Evolutionary conservation across 1,140 invertebrate species (phyloP).

Genomic region (Meloidogyne chitwoodi): DNA sequence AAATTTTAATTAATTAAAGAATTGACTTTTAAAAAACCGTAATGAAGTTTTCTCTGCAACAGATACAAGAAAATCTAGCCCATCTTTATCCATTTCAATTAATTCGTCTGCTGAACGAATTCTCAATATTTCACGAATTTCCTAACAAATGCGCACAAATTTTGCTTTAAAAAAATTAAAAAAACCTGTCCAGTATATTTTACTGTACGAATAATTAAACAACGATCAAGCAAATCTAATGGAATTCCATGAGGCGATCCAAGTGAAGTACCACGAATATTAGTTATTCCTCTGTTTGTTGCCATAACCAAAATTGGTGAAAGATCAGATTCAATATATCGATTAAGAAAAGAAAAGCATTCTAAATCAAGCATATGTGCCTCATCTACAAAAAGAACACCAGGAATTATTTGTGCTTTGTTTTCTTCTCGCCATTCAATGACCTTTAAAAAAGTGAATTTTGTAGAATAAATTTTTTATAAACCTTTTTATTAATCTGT

Average conservation of each 20-base stretch:
- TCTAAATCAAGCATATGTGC: constrained; percentile 98
- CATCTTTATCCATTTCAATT: constrained; percentile 87
- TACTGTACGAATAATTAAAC: constrained; percentile 81
- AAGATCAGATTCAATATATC: constrained; percentile 92
- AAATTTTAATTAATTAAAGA: no score
- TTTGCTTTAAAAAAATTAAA: not conserved
- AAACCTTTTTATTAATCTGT: constrained; percentile 90
- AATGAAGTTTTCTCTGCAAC: constrained; percentile 83
- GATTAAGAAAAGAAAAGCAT: constrained; percentile 94
- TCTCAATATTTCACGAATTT: constrained; percentile 45
- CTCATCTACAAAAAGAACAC: constrained; percentile 70
- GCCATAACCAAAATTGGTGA: constrained; percentile 96
- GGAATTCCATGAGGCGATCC: constrained; percentile 91
- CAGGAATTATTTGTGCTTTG: constrained; percentile 95
- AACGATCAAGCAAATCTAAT: constrained; percentile 86
- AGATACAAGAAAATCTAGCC: constrained; percentile 80
- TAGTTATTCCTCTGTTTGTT: constrained; percentile 86
- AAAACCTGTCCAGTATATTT: constrained; percentile 75
- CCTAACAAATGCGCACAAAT: constrained; percentile 27
- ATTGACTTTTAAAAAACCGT: not conserved
- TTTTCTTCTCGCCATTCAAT: constrained; percentile 98
- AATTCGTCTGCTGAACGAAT: constrained; percentile 79
- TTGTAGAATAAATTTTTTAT: not conserved
- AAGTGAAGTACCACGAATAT: constrained; percentile 88
- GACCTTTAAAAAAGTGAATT: constrained; percentile 60